These are phyloP conservation scores for Drosophila suboccidentalis DNA, from an alignment of 2,888 invertebrate genomes.

Conservation along the genomic window DNA sequence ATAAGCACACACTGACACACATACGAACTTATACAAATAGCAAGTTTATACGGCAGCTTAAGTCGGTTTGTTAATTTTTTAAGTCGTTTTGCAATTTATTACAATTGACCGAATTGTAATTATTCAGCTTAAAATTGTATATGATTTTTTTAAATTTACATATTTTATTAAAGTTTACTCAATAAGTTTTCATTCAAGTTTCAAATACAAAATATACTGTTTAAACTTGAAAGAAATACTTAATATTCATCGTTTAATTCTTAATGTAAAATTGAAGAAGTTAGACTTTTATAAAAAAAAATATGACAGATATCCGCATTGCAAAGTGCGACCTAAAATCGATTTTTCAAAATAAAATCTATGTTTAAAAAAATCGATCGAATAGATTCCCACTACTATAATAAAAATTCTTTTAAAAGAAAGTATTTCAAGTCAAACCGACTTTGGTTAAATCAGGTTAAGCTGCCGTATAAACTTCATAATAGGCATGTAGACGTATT, in stretches of 20 bases:
- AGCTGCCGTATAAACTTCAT: neutral
- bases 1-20: conserved; percentile 13
- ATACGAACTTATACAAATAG: neutral
- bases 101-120: no score
- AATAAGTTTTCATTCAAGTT: no score
- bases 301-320: no score
- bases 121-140: no score
- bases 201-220: no score
- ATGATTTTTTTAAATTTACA: no score
- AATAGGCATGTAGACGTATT: conserved; percentile 1
- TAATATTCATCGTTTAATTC: no score
- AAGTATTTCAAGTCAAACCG: neutral
- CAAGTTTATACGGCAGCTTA: conserved; percentile 1
- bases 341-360: conserved; percentile 1
- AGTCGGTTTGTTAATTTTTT: neutral
- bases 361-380: neutral
- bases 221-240: no score
- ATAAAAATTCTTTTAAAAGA: neutral
- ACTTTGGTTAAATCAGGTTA: neutral
- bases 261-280: neutral
- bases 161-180: no score
- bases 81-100: no score
- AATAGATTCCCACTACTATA: neutral
- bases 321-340: neutral
- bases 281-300: no score